phyloP scores from a whole-genome alignment of 1,140 invertebrate genomes.

The Epicauta chinensis region DNA sequence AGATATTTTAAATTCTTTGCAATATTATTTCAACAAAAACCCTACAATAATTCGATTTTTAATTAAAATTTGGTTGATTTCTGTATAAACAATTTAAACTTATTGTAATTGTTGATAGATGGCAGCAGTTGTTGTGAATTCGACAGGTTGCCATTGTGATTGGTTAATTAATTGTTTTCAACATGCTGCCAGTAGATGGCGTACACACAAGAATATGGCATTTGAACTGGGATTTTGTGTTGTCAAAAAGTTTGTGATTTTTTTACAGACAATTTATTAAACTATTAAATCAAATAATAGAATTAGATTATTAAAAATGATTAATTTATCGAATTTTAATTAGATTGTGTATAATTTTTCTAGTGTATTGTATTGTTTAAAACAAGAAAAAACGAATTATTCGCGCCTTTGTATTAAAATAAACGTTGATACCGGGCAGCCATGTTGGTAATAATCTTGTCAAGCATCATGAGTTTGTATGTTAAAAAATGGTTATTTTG shows the following conservation, averaged over 20 bases:
- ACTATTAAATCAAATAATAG: too few relatives aligned
- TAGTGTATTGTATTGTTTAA: too few relatives aligned
- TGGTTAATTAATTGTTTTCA: not conserved
- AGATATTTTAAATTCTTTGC: too few relatives aligned
- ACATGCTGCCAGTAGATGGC: constrained; percentile 12
- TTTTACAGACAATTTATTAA: not conserved
- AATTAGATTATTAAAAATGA: too few relatives aligned
- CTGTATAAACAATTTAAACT: too few relatives aligned
- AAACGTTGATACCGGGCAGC: constrained; percentile 40
- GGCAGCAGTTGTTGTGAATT: not conserved
- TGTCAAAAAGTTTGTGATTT: constrained; percentile 18
- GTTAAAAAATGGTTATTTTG: not conserved
- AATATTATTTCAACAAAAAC: too few relatives aligned
- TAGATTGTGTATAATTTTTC: too few relatives aligned
- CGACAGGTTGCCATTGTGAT: not conserved
- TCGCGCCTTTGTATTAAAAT: constrained; percentile 36
- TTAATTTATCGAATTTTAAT: too few relatives aligned
- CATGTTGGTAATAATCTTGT: constrained; percentile 41
- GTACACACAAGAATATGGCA: constrained; percentile 11
- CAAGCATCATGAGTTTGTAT: constrained; percentile 43
- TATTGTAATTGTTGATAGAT: not conserved
- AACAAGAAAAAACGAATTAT: constrained; percentile 4
- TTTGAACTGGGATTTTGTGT: constrained; percentile 19
- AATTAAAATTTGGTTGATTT: too few relatives aligned
- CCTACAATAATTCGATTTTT: too few relatives aligned